These are phyloP conservation scores for Arbacia lixula DNA, from an alignment of 53 echinoderm and acorn worm species.

Conservation along the genomic window DNA sequence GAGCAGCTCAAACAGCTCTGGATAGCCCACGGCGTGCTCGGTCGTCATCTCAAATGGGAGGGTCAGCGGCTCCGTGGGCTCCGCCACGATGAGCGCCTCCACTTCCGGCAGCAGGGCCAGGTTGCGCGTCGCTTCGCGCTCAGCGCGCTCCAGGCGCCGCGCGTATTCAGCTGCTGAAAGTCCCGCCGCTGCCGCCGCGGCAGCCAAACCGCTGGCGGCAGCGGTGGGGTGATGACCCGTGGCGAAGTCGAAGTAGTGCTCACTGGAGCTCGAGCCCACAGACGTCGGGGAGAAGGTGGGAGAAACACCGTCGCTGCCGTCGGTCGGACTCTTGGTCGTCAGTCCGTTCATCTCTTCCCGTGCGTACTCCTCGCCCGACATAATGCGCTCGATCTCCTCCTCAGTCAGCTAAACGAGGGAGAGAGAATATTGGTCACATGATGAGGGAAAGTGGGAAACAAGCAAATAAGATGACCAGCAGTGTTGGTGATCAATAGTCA, in stretches of 20 bases:
- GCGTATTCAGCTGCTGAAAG: constrained; percentile 44
- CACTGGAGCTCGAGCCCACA: constrained; percentile 63
- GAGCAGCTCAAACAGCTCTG: constrained; percentile 82
- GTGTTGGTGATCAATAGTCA: too few relatives aligned
- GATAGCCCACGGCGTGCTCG: constrained; percentile 65
- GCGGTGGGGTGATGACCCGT: constrained; percentile 30
- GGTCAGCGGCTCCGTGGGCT: constrained; percentile 64
- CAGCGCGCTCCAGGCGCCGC: constrained; percentile 38
- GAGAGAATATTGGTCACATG: too few relatives aligned
- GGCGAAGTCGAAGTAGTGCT: constrained; percentile 78
- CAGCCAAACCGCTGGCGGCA: neutral
- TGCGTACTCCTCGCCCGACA: constrained; percentile 97
- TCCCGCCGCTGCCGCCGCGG: constrained; percentile 21
- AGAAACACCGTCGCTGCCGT: constrained; percentile 95
- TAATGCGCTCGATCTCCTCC: constrained; percentile 97
- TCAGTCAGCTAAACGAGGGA: constrained; percentile 61
- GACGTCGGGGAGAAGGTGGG: constrained; percentile 93
- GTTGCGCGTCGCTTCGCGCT: constrained; percentile 49
- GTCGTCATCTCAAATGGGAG: constrained; percentile 62
- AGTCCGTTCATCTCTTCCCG: constrained; percentile 65
- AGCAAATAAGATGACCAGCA: neutral
- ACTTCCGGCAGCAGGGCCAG: constrained; percentile 84
- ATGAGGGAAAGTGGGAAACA: neutral
- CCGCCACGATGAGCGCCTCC: constrained; percentile 81
- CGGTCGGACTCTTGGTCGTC: constrained; percentile 70